Conservation (phyloP, 2,888 invertebrate genomes). For the Hypomecis punctinalis region DNA sequence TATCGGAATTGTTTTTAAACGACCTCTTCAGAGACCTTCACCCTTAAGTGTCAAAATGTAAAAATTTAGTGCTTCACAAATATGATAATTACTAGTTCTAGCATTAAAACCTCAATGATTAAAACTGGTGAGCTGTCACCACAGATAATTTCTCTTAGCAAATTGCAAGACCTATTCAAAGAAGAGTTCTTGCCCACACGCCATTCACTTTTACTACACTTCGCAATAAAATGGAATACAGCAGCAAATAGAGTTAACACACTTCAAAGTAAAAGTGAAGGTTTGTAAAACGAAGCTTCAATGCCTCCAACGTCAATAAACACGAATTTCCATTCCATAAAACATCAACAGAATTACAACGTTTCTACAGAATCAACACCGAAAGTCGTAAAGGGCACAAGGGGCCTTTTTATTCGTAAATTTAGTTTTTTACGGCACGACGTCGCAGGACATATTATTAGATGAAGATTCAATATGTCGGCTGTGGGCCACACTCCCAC, state of each 20-base stretch:
- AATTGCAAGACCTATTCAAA: no score
- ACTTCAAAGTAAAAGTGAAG: conserved; percentile 3
- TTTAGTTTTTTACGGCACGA: conserved; percentile 63
- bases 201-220: neutral
- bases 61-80: no score
- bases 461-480: conserved; percentile 81
- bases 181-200: neutral
- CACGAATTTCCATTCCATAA: conserved; percentile 24
- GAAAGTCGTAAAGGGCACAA: conserved; percentile 36
- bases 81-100: no score
- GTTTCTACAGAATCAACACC: conserved; percentile 34
- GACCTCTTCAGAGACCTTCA: no score
- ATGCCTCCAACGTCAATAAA: conserved; percentile 12
- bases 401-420: conserved; percentile 52
- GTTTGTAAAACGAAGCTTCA: conserved; percentile 4
- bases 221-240: neutral
- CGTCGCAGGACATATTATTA: conserved; percentile 71
- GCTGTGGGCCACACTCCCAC: conserved; percentile 63
- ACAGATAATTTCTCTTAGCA: no score
- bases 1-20: no score
- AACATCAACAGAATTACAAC: conserved; percentile 26
- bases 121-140: no score
- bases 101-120: no score
- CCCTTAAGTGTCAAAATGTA: no score
- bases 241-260: neutral